These are phyloP conservation scores for Mohoua ochrocephala DNA, from an alignment of 2,113 vertebrate genomes.

Conservation along the genomic window DNA sequence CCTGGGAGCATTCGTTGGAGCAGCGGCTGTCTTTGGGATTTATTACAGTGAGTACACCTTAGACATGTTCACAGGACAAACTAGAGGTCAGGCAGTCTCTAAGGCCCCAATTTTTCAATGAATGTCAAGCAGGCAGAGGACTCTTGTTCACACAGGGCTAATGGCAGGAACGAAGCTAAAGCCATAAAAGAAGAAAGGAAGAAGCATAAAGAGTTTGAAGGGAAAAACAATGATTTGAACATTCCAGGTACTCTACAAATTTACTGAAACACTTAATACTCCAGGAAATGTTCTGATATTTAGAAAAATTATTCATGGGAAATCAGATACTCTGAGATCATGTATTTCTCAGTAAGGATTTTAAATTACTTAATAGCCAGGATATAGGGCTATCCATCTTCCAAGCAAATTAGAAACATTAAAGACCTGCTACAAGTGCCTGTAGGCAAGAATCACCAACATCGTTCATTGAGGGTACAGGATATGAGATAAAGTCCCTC, in stretches of 20 bases:
- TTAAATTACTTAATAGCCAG: constrained; percentile 58
- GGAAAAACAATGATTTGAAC: neutral
- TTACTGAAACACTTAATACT: neutral
- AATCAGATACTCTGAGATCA: constrained; percentile 57
- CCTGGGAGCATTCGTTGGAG: constrained; percentile 87
- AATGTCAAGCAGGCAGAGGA: neutral
- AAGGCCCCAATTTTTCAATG: neutral
- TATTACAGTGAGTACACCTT: constrained; percentile 84
- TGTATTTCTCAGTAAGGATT: constrained; percentile 48
- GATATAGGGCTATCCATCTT: constrained; percentile 51
- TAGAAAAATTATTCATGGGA: constrained; percentile 41
- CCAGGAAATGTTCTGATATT: constrained; percentile 40
- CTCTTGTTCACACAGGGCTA: neutral
- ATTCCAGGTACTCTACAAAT: neutral
- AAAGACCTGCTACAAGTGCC: constrained; percentile 40
- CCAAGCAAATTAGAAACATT: constrained; percentile 57
- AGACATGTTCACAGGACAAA: neutral
- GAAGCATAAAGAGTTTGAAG: neutral
- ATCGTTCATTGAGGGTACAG: neutral
- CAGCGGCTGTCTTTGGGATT: constrained; percentile 83
- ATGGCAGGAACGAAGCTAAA: neutral
- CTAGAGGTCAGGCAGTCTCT: constrained; percentile 18
- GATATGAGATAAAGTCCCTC: constrained; percentile 42
- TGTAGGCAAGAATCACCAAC: constrained; percentile 24
- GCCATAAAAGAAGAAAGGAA: neutral